A percentile compares a stretch with the other conserved stretches of the same genome.
Conservation (phyloP, 2,797 vertebrate genomes). For the Scyliorhinus canicula region DNA sequence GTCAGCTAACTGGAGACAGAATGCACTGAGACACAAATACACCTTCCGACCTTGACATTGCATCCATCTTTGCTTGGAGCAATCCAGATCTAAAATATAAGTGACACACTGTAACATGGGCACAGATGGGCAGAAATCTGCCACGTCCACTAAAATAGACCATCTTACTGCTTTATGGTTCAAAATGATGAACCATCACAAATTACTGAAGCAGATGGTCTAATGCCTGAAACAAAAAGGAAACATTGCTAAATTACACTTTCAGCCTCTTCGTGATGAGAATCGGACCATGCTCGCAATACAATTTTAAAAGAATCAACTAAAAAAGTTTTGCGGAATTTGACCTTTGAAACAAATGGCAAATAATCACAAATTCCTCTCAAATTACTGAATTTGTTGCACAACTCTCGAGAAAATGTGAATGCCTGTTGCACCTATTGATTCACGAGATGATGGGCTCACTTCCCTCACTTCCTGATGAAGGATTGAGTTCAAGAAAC, state of each 20-base stretch:
- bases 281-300: background rate
- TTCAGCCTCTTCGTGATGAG: background rate
- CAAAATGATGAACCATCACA: constrained; percentile 62
- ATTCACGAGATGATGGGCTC: background rate
- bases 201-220: constrained; percentile 64
- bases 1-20: constrained; percentile 57
- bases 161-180: constrained; percentile 53
- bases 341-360: background rate
- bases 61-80: constrained; percentile 59
- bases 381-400: background rate
- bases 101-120: constrained; percentile 58
- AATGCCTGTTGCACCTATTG: background rate
- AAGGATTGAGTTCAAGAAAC: background rate
- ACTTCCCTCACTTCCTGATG: no score
- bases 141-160: constrained; percentile 59
- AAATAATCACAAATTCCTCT: background rate
- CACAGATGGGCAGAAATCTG: constrained; percentile 79
- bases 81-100: constrained; percentile 60
- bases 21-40: constrained; percentile 56
- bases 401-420: background rate
- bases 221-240: constrained; percentile 51
- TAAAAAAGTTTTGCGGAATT: background rate
- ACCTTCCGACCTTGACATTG: constrained; percentile 60
- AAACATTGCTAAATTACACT: background rate
- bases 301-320: background rate